These are phyloP conservation scores for Tragelaphus strepsiceros DNA, from an alignment of 2,113 vertebrate genomes.

Conservation along the genomic window DNA sequence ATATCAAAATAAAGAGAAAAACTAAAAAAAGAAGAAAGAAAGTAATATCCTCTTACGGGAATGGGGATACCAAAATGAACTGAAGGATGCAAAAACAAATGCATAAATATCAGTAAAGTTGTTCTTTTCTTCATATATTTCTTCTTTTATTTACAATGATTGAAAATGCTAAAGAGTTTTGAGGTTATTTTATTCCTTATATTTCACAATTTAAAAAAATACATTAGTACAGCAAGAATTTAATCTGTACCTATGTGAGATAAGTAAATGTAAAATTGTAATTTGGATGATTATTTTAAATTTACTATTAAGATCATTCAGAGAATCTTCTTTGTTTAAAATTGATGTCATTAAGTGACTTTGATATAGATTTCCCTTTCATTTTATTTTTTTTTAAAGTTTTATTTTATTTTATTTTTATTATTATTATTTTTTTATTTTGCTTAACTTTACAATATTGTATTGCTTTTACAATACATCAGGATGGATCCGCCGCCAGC, in stretches of 20 bases:
- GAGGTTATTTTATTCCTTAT: neutral
- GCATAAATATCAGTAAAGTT: neutral
- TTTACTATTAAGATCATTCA: neutral
- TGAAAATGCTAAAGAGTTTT: neutral
- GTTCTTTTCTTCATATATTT: neutral
- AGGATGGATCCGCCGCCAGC: no score
- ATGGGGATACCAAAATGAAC: neutral
- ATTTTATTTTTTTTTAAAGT: no score
- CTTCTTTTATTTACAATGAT: neutral
- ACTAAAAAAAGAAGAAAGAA: neutral
- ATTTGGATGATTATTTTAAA: neutral
- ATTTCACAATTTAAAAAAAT: neutral
- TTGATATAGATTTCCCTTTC: neutral
- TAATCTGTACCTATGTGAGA: neutral
- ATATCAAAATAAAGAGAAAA: constrained; percentile 59
- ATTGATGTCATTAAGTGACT: neutral
- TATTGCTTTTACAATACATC: no score
- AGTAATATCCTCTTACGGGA: neutral
- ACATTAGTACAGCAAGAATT: neutral
- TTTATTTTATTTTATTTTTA: no score
- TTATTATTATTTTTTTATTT: no score
- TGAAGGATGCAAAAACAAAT: neutral
- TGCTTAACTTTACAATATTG: no score
- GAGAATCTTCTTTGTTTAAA: neutral
- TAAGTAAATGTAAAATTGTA: neutral